These are phyloP conservation scores for Cordylochernes scorpioides DNA, from an alignment of 2,888 invertebrate genomes.

Conservation along the genomic window DNA sequence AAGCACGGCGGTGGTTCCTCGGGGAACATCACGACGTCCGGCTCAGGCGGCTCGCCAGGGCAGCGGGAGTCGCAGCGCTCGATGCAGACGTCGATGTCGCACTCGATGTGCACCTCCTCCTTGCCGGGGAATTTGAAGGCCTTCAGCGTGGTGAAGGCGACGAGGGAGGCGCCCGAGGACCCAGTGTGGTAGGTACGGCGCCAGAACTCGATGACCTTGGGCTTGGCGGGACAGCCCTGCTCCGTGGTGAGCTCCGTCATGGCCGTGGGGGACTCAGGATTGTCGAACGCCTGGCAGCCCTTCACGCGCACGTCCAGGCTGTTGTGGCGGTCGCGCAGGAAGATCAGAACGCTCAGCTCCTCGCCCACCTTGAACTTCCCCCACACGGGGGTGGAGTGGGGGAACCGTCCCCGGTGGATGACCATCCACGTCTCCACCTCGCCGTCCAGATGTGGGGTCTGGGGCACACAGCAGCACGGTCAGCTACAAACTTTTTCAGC, in stretches of 20 bases:
- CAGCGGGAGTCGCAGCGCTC: slow-evolving; percentile 14
- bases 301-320: slow-evolving; percentile 38
- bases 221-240: slow-evolving; percentile 17
- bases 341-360: slow-evolving; percentile 38
- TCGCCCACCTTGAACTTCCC: slow-evolving; percentile 40
- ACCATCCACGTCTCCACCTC: too few species aligned
- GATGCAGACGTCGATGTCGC: slow-evolving; percentile 38
- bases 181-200: slow-evolving; percentile 18
- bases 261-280: slow-evolving; percentile 19
- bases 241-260: slow-evolving; percentile 15
- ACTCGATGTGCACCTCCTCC: slow-evolving; percentile 40
- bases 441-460: too few species aligned
- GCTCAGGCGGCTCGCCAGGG: slow-evolving; percentile 5
- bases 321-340: slow-evolving; percentile 31
- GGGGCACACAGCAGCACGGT: too few species aligned
- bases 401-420: slow-evolving; percentile 15
- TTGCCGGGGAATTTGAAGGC: slow-evolving; percentile 47
- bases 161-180: slow-evolving; percentile 32
- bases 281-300: slow-evolving; percentile 36
- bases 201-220: slow-evolving; percentile 17
- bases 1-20: background rate
- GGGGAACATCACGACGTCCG: slow-evolving; percentile 1
- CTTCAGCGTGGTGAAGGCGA: slow-evolving; percentile 37
- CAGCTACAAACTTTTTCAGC: too few species aligned
- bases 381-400: slow-evolving; percentile 29